Percentiles rank a stretch among this genome's conserved stretches.
Conservation (phyloP, 2,113 vertebrate species). For the Pseudois nayaur region DNA sequence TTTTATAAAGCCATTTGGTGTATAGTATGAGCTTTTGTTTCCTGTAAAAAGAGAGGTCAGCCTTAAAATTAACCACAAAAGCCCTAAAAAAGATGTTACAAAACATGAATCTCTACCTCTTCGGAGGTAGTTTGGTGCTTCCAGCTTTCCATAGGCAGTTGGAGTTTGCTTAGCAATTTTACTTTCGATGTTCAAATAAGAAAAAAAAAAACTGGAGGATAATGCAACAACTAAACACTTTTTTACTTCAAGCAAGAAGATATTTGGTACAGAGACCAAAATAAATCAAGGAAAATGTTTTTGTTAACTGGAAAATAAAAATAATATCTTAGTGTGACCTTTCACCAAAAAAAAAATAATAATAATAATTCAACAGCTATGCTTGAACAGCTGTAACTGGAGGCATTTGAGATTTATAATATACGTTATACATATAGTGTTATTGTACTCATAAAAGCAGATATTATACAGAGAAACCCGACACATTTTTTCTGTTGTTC, state of each 20-base stretch:
- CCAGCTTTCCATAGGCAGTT: background rate
- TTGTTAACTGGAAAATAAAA: conserved; percentile 37
- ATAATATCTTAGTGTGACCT: background rate
- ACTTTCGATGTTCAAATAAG: background rate
- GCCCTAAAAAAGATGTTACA: background rate
- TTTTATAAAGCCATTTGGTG: background rate
- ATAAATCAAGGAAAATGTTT: background rate
- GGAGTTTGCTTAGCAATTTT: background rate
- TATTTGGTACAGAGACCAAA: background rate
- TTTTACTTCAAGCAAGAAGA: conserved; percentile 15
- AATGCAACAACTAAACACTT: background rate
- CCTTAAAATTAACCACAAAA: background rate
- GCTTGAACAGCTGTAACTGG: background rate
- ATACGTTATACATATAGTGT: background rate
- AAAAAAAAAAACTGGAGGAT: background rate
- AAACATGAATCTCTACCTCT: background rate
- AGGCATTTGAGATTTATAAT: background rate
- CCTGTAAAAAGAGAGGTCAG: background rate
- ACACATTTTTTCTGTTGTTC: background rate
- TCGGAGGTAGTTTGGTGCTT: background rate
- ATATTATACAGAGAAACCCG: background rate
- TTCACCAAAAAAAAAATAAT: background rate
- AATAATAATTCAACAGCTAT: background rate
- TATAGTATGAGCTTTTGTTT: background rate
- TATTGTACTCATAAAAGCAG: background rate